phyloP scores from a whole-genome alignment of 2,113 vertebrate genomes.

The Scomber scombrus region DNA sequence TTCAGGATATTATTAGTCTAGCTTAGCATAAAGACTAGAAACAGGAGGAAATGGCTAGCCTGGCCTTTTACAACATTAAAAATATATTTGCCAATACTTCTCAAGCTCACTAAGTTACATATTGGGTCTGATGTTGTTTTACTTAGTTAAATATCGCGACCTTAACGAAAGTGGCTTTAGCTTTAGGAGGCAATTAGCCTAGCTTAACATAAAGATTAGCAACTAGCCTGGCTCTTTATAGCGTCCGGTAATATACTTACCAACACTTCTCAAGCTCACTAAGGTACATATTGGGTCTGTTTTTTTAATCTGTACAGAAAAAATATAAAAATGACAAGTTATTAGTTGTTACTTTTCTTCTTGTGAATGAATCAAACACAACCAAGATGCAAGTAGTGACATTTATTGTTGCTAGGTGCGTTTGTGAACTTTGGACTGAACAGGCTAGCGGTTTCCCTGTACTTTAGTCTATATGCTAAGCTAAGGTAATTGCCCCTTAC shows the following conservation, averaged over 20 bases:
- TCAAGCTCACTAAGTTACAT: not conserved
- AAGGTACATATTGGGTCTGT: not conserved
- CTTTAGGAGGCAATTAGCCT: not conserved
- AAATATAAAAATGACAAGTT: not conserved
- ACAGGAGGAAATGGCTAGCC: not conserved
- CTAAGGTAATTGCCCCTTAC: conserved; percentile 5
- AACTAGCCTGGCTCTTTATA: not conserved
- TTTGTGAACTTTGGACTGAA: not conserved
- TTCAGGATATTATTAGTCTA: not conserved
- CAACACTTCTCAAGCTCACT: not conserved
- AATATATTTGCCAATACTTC: not conserved
- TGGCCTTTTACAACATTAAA: not conserved
- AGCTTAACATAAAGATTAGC: not conserved
- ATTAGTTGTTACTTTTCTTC: too few relatives aligned
- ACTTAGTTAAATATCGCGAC: too few relatives aligned
- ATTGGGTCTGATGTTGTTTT: not conserved
- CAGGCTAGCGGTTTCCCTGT: not conserved
- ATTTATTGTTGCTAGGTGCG: not conserved
- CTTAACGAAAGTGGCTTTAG: too few relatives aligned
- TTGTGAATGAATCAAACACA: not conserved
- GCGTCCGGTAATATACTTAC: not conserved
- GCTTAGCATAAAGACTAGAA: not conserved
- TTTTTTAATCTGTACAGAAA: not conserved
- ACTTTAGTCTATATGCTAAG: not conserved
- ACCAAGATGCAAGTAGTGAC: not conserved